Evolutionary conservation across 2,888 invertebrate genomes (phyloP).

Genomic region (Actias luna): DNA sequence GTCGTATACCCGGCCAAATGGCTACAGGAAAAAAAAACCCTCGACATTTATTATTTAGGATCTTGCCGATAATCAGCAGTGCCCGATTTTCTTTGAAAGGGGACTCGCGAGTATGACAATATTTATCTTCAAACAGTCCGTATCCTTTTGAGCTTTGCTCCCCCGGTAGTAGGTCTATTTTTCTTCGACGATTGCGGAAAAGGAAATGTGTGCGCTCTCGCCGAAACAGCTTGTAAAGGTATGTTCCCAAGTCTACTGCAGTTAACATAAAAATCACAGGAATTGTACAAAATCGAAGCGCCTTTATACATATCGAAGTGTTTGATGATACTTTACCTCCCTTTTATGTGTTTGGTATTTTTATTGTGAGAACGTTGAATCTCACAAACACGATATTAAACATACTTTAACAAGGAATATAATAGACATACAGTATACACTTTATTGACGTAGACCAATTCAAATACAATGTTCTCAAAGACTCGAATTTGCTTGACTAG

Average conservation of each 20-base stretch:
- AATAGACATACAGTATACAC: not conserved
- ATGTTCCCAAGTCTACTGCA: constrained; percentile 20
- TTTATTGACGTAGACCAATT: no score
- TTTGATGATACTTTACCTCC: constrained; percentile 1
- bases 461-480: no score
- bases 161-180: not conserved
- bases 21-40: constrained; percentile 38
- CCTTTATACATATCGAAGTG: constrained; percentile 1
- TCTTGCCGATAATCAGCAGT: constrained; percentile 59
- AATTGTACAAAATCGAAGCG: constrained; percentile 8
- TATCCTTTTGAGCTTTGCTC: constrained; percentile 9
- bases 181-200: not conserved
- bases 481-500: no score
- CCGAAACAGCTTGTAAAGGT: constrained; percentile 27
- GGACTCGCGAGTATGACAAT: constrained; percentile 32
- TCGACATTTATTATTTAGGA: constrained; percentile 65
- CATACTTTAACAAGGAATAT: not conserved
- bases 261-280: constrained; percentile 11
- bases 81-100: constrained; percentile 52
- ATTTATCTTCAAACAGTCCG: constrained; percentile 18
- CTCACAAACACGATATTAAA: not conserved
- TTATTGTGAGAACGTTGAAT: not conserved
- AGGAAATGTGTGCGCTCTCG: constrained; percentile 18
- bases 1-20: constrained; percentile 31
- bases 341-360: not conserved